Evolutionary conservation across 1,140 invertebrate genomes (phyloP), one percentile per base, ranked within the genome.

Genomic region (Drosophila ficusphila): DNA sequence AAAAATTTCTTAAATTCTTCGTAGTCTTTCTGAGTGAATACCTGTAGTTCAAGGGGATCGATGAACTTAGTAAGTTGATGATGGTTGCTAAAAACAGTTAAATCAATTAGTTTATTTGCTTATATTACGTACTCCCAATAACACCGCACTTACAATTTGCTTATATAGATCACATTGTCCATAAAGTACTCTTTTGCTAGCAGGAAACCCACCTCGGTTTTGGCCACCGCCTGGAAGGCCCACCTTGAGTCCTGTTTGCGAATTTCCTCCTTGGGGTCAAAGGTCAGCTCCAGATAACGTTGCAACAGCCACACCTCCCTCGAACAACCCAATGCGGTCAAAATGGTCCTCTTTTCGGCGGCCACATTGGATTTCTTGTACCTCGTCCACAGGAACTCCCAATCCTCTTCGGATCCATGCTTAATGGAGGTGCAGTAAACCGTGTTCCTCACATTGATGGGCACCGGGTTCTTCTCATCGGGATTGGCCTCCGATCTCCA

Each of bases 381-480:
- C 29, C 95, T 92, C 14, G 95, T 85, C 93, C 96, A 96, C 4
- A 96, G 92, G 92, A 96, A 97, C 39, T 96, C 92, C 97, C 97
- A 99, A 65, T 97, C 96, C 0, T 93, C 91, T 54, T 94, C 93
- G 8, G 92, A 92, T 16, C 97, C 97, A 67, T 95, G 90, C 56
- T 93, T 93, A 0, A 98, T 92, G 0, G 94, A 96, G 25, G 94
- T 95, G 92, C 97, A 98, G 89, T 97, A 98, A 11, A 97, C 94
- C 0, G 94, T 92, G 0, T 92, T 83, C 14, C 95, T 93, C 23
- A 97, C 92, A 90, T 98, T 96, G 46, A 94, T 94, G 0, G 96
- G 95, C 61, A 98, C 95, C 3, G 93, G 92, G 78, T 95, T 94
- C 48, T 92, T 92, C 9, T 91, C 82, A 49, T 95, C 93, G 0